Conservation (phyloP, 64 coral and sea anemone genomes). For the Stichodactyla mertensii region DNA sequence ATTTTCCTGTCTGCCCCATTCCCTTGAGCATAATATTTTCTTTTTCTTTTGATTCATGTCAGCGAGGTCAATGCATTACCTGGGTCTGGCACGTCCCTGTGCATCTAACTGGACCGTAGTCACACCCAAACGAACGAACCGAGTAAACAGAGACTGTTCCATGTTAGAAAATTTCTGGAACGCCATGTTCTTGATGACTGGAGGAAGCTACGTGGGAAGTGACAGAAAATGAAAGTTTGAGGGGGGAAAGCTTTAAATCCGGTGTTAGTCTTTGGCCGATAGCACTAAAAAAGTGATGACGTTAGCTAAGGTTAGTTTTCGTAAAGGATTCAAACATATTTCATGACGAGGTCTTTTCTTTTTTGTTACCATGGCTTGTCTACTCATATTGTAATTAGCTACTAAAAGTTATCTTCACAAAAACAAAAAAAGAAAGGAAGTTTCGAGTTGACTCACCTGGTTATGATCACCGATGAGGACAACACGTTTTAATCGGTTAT, state of each 20-base stretch:
- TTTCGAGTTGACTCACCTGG: conserved; percentile 40
- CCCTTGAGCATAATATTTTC: no score
- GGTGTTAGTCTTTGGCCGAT: background rate
- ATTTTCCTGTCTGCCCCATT: no score
- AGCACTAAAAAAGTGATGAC: no score
- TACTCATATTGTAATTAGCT: no score
- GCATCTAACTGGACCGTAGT: conserved; percentile 94
- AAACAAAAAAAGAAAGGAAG: no score
- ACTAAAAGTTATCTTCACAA: no score
- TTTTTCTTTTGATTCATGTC: no score
- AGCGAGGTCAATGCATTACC: conserved; percentile 22
- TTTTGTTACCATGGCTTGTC: no score
- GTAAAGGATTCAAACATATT: no score
- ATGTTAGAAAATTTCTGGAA: conserved; percentile 99
- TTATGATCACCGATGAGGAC: conserved; percentile 95
- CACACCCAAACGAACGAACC: conserved; percentile 90
- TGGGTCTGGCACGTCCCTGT: conserved; percentile 89
- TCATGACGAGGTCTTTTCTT: no score
- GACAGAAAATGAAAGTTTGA: background rate
- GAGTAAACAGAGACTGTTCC: conserved; percentile 97
- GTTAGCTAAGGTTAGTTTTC: no score
- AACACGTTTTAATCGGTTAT: conserved; percentile 89
- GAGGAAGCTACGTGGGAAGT: conserved; percentile 64
- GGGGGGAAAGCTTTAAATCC: no score
- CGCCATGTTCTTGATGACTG: conserved; percentile 99